A percentile compares a stretch with the other conserved stretches of the same genome.
Conservation (phyloP, 2,888 invertebrate genomes). For the Tipula lateralis region DNA sequence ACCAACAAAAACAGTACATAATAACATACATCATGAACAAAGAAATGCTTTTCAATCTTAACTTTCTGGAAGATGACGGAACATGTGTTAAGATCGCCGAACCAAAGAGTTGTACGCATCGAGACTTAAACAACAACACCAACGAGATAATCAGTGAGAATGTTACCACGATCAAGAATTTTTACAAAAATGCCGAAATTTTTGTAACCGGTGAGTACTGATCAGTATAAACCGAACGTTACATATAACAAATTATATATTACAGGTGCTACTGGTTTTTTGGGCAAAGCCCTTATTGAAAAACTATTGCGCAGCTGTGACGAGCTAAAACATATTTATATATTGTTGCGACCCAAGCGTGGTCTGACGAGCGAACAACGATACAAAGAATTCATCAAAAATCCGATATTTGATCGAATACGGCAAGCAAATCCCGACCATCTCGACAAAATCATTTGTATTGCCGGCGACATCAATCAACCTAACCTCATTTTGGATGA, state of each 20-base stretch:
- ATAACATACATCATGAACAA: neutral
- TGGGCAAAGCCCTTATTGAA: slow-evolving; percentile 89
- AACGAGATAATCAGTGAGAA: neutral
- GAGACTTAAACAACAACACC: neutral
- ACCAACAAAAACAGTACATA: too few species aligned
- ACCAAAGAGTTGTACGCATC: neutral
- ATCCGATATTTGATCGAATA: slow-evolving; percentile 69
- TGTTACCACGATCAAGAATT: slow-evolving; percentile 30
- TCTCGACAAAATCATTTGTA: slow-evolving; percentile 62
- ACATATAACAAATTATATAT: too few species aligned
- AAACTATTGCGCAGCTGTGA: slow-evolving; percentile 84
- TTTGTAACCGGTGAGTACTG: slow-evolving; percentile 43
- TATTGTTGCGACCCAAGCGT: slow-evolving; percentile 72
- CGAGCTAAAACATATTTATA: slow-evolving; percentile 68
- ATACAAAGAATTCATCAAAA: slow-evolving; percentile 67
- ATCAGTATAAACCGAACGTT: too few species aligned
- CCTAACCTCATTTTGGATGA: slow-evolving; percentile 65
- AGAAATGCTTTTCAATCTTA: neutral
- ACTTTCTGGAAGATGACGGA: neutral
- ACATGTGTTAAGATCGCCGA: too few species aligned
- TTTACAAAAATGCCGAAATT: slow-evolving; percentile 42
- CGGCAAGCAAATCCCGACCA: slow-evolving; percentile 59
- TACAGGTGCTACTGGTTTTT: slow-evolving; percentile 77
- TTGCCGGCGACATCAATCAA: slow-evolving; percentile 71
- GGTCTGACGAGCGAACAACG: slow-evolving; percentile 66